phyloP scores from a whole-genome alignment of 2,888 invertebrate genomes.

The Drosophila borborema region DNA sequence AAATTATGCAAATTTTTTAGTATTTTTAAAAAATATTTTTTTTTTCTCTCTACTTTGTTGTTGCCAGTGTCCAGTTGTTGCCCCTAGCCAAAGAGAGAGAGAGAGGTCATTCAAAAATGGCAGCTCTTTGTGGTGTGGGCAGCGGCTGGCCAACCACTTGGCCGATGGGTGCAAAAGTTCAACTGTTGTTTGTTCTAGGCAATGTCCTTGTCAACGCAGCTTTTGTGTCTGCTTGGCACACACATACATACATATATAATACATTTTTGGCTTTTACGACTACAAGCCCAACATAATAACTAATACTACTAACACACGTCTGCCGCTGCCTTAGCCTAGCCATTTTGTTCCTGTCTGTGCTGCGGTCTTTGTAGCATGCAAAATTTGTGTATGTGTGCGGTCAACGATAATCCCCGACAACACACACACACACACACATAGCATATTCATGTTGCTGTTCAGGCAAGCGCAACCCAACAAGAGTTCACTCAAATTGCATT shows the following conservation, averaged over 20 bases:
- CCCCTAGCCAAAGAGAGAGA: constrained; percentile 6
- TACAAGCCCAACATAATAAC: constrained; percentile 63
- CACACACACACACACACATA: constrained; percentile 7
- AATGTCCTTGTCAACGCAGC: constrained; percentile 78
- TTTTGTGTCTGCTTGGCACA: constrained; percentile 76
- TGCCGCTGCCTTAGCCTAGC: constrained; percentile 11
- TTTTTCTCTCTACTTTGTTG: too few relatives aligned
- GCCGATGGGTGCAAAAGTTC: constrained; percentile 60
- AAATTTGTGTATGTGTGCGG: constrained; percentile 65
- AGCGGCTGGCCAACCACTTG: constrained; percentile 36
- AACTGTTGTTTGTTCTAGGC: constrained; percentile 62
- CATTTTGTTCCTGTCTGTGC: constrained; percentile 31
- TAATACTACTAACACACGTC: constrained; percentile 49
- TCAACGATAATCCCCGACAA: constrained; percentile 55
- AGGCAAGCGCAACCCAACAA: constrained; percentile 73
- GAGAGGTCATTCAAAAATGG: constrained; percentile 54
- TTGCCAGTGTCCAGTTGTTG: constrained; percentile 46
- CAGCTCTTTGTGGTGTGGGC: constrained; percentile 60
- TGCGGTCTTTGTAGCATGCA: constrained; percentile 66
- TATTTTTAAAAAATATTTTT: constrained; percentile 5
- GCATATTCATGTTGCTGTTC: constrained; percentile 61
- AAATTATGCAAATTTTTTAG: constrained; percentile 74
- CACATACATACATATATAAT: constrained; percentile 79
- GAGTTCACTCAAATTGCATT: constrained; percentile 81
- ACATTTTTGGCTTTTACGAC: constrained; percentile 78